Conservation (phyloP, 2,888 invertebrate species). For the Scaptomyza flava region DNA sequence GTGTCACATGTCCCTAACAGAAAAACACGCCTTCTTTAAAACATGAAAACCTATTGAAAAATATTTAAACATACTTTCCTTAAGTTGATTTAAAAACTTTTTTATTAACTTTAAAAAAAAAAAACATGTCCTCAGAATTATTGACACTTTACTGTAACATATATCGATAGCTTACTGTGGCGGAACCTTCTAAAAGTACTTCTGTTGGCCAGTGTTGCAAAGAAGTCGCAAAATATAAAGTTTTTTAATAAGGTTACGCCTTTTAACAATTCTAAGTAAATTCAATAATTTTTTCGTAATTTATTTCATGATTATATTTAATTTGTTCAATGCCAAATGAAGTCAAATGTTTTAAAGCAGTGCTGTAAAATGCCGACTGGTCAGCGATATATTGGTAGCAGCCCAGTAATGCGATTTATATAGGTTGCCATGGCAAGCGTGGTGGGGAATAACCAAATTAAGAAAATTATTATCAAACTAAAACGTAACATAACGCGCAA, state of each 20-base stretch:
- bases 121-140: too few relatives aligned
- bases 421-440: constrained; percentile 34
- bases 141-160: neutral
- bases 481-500: constrained; percentile 40
- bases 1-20: neutral
- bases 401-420: constrained; percentile 6
- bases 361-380: constrained; percentile 9
- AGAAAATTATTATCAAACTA: constrained; percentile 29
- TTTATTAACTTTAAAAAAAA: too few relatives aligned
- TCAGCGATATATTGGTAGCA: constrained; percentile 8
- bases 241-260: neutral
- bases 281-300: too few relatives aligned
- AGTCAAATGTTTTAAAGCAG: neutral
- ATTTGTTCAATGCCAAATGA: too few relatives aligned
- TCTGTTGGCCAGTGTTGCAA: neutral
- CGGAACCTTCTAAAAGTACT: neutral
- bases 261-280: too few relatives aligned
- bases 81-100: too few relatives aligned
- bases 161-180: neutral
- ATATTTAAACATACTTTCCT: neutral
- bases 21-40: neutral
- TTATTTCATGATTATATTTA: too few relatives aligned
- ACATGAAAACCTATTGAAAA: neutral
- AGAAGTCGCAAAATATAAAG: neutral
- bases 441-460: constrained; percentile 68